Conservation (phyloP, 1,140 invertebrate species). For the Ganaspis sp. region DNA sequence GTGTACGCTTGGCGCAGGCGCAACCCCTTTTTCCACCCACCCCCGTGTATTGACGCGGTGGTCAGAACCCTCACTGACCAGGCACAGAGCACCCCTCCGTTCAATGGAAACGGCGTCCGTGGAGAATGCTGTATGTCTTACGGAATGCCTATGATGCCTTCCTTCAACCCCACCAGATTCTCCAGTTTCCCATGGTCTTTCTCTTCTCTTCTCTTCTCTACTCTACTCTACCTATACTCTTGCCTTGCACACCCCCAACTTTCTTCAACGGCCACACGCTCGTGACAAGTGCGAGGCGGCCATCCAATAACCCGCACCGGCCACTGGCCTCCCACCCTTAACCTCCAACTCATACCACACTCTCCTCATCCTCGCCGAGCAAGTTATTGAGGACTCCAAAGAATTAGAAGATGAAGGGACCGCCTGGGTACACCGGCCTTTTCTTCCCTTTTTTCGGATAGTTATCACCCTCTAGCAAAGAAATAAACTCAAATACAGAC, state of each 20-base stretch:
- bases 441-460: constrained; percentile 34
- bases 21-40: constrained; percentile 66
- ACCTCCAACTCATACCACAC: constrained; percentile 26
- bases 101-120: constrained; percentile 60
- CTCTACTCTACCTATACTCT: constrained; percentile 35
- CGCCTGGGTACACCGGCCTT: constrained; percentile 12
- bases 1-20: constrained; percentile 65
- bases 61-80: constrained; percentile 69
- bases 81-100: constrained; percentile 58
- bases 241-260: background rate
- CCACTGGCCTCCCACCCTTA: constrained; percentile 57
- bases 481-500: background rate
- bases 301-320: constrained; percentile 72
- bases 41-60: constrained; percentile 73
- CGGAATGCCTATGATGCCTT: constrained; percentile 73
- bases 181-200: constrained; percentile 39
- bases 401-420: constrained; percentile 56
- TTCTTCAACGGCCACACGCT: constrained; percentile 59
- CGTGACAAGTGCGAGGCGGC: constrained; percentile 70
- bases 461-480: constrained; percentile 46
- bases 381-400: constrained; percentile 61
- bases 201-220: constrained; percentile 30
- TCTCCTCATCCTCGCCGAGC: constrained; percentile 35
- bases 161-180: constrained; percentile 53
- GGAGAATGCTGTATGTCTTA: constrained; percentile 68